Percentiles rank a stretch among this genome's conserved stretches.
phyloP scores from a whole-genome alignment of 2,797 vertebrate genomes.

The Alfaro cultratus region DNA sequence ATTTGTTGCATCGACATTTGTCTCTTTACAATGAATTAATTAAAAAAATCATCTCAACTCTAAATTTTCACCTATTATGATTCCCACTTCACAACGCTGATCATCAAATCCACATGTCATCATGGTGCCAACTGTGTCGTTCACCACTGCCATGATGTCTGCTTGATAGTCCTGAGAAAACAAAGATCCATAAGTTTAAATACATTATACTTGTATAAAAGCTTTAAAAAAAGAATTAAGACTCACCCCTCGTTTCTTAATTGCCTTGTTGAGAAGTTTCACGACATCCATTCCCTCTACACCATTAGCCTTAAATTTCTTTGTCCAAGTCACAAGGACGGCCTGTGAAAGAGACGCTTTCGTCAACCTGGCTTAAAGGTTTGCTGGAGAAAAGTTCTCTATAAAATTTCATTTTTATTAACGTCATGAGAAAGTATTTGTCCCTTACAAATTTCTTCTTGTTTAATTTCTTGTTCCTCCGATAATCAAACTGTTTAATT shows the following conservation, averaged over 20 bases:
- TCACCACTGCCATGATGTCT: conserved; percentile 97
- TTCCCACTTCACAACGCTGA: conserved; percentile 96
- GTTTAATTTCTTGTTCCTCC: neutral
- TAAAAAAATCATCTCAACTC: neutral
- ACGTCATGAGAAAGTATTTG: neutral
- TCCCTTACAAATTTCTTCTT: neutral
- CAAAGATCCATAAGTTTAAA: neutral
- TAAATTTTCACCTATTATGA: conserved; percentile 91
- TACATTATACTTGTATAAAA: neutral
- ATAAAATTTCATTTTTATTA: neutral
- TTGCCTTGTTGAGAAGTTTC: conserved; percentile 92
- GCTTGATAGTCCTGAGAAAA: conserved; percentile 91
- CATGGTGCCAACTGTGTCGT: conserved; percentile 97
- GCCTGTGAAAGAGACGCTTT: conserved; percentile 77
- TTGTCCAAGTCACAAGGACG: conserved; percentile 94
- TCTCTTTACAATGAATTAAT: neutral
- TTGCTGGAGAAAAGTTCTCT: neutral
- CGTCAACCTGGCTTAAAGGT: neutral
- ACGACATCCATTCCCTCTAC: conserved; percentile 96
- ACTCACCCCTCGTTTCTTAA: conserved; percentile 95
- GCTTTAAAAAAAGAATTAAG: neutral
- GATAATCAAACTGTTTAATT: neutral
- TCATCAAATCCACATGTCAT: conserved; percentile 99
- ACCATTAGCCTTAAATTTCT: conserved; percentile 94
- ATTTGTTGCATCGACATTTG: neutral